phyloP scores from a whole-genome alignment of 2,797 vertebrate genomes.

The Sebastolobus altivelis region DNA sequence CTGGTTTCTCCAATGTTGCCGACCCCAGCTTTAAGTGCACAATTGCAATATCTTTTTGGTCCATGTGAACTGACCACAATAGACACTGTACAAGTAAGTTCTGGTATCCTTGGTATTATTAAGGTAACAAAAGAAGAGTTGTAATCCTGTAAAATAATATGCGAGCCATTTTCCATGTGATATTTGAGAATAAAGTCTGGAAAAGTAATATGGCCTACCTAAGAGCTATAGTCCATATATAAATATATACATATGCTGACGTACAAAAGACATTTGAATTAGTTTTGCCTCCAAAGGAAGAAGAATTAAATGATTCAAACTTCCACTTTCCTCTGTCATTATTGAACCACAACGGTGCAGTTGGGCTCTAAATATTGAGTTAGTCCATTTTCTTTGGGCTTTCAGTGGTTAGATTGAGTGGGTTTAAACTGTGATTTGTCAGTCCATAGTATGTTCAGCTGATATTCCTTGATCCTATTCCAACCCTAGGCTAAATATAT shows the following conservation, averaged over 20 bases:
- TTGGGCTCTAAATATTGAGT: too few species aligned
- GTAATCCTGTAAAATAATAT: background rate
- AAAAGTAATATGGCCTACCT: background rate
- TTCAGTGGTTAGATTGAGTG: too few species aligned
- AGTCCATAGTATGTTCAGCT: too few species aligned
- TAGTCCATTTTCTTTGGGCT: too few species aligned
- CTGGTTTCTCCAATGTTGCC: background rate
- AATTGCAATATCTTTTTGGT: too few species aligned
- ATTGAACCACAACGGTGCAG: too few species aligned
- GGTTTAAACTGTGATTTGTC: too few species aligned
- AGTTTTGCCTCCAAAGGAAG: too few species aligned
- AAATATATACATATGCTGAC: background rate
- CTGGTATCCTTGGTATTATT: background rate
- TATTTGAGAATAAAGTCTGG: background rate
- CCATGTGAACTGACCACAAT: background rate
- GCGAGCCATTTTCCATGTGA: background rate
- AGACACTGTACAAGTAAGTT: background rate
- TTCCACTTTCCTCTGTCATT: too few species aligned
- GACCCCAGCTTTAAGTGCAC: background rate
- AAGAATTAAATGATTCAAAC: too few species aligned
- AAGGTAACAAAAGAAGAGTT: background rate
- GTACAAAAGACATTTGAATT: too few species aligned
- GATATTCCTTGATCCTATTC: too few species aligned
- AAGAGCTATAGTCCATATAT: background rate
- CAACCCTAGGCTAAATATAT: background rate